A percentile compares a stretch with the other conserved stretches of the same genome.
Evolutionary conservation across 2,797 vertebrate genomes (phyloP).

Genomic region (Lerista edwardsae): DNA sequence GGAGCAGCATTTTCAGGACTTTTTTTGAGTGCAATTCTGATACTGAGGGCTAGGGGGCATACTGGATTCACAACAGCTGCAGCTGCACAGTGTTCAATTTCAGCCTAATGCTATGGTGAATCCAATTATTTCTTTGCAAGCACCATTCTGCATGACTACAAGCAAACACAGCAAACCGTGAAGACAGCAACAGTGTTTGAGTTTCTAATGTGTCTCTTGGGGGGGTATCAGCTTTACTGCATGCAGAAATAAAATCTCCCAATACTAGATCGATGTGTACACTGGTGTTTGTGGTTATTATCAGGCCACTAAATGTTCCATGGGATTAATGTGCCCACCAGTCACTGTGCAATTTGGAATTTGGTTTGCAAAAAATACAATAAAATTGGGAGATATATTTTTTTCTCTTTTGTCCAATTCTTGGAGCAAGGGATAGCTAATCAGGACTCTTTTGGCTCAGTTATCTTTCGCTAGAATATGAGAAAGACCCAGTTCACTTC

Average conservation of each 20-base stretch:
- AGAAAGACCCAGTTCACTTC: background rate
- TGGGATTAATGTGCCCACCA: background rate
- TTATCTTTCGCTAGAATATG: background rate
- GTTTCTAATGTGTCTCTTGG: constrained; percentile 68
- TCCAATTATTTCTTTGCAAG: constrained; percentile 67
- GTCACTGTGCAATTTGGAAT: constrained; percentile 7
- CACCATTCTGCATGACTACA: constrained; percentile 67
- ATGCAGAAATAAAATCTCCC: constrained; percentile 62
- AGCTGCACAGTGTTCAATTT: constrained; percentile 61
- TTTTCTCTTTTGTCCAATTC: background rate
- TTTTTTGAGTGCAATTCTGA: constrained; percentile 64
- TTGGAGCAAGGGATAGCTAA: background rate
- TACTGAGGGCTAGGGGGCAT: constrained; percentile 80
- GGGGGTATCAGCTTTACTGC: constrained; percentile 66
- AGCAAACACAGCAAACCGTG: constrained; percentile 64
- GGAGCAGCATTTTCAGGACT: background rate
- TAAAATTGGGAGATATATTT: constrained; percentile 21
- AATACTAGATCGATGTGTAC: constrained; percentile 43
- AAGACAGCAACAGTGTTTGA: constrained; percentile 71
- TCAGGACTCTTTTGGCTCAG: background rate
- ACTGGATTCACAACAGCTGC: constrained; percentile 71
- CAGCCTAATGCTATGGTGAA: constrained; percentile 58
- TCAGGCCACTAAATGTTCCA: background rate
- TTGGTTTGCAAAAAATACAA: constrained; percentile 35
- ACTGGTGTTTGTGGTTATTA: constrained; percentile 29